Evolutionary conservation across 2,888 invertebrate species (phyloP).

Genomic region (Leptinotarsa tumamoca): DNA sequence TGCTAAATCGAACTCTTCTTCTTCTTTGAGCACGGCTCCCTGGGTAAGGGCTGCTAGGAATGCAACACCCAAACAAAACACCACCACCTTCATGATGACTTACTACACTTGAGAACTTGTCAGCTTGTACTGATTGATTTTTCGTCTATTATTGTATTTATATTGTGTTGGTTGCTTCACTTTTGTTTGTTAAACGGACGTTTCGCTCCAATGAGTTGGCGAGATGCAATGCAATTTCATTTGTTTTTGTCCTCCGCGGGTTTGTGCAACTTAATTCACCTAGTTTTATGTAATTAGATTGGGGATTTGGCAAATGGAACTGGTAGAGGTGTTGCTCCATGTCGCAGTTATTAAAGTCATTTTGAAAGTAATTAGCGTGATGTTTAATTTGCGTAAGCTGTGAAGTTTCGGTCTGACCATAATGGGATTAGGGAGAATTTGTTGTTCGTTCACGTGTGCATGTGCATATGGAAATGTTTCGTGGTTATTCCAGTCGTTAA

Average conservation of each 20-base stretch:
- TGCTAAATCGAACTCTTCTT: conserved; percentile 62
- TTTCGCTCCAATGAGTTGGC: conserved; percentile 59
- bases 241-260: conserved; percentile 44
- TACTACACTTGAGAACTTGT: conserved; percentile 12
- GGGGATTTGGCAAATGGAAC: conserved; percentile 36
- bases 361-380: conserved; percentile 23
- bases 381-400: conserved; percentile 25
- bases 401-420: conserved; percentile 19
- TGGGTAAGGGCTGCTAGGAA: conserved; percentile 49
- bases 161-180: conserved; percentile 53
- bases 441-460: conserved; percentile 8
- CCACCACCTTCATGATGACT: conserved; percentile 56
- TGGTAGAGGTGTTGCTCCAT: conserved; percentile 16
- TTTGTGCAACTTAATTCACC: conserved; percentile 47
- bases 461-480: conserved; percentile 7
- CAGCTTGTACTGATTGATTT: conserved; percentile 44
- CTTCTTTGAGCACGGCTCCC: conserved; percentile 35
- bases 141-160: conserved; percentile 53
- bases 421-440: conserved; percentile 22
- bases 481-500: neutral
- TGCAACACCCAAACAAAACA: conserved; percentile 57
- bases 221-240: conserved; percentile 53
- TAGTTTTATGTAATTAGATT: conserved; percentile 40
- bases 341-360: conserved; percentile 24
- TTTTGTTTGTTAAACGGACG: conserved; percentile 44